These are phyloP conservation scores for Diadromus collaris DNA, from an alignment of 2,888 invertebrate species.

Conservation along the genomic window DNA sequence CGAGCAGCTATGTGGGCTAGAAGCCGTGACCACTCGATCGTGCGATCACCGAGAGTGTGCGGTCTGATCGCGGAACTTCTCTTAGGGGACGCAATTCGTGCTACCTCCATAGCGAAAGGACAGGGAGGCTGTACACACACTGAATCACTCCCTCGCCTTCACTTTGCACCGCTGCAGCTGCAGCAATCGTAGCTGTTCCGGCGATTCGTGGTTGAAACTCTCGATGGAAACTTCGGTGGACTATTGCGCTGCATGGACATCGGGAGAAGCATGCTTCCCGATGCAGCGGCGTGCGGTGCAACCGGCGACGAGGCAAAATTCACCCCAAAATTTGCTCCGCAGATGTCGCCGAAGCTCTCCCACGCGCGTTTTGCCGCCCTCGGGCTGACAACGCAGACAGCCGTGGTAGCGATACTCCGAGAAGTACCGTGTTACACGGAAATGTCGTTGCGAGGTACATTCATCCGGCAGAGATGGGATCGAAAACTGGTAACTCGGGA, in stretches of 20 bases:
- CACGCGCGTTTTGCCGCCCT: conserved; percentile 35
- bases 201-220: conserved; percentile 69
- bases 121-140: background rate
- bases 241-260: conserved; percentile 64
- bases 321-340: conserved; percentile 24
- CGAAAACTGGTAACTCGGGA: background rate
- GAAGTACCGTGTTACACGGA: conserved; percentile 17
- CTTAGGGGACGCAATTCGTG: background rate
- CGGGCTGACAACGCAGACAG: conserved; percentile 4
- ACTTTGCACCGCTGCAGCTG: conserved; percentile 22
- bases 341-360: conserved; percentile 25
- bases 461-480: background rate
- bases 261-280: conserved; percentile 53
- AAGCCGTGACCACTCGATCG: conserved; percentile 26
- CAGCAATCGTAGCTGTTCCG: conserved; percentile 64
- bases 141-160: conserved; percentile 42
- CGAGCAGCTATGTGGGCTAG: conserved; percentile 24
- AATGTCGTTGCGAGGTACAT: conserved; percentile 35
- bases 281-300: conserved; percentile 11
- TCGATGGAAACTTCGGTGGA: conserved; percentile 69
- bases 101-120: background rate
- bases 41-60: conserved; percentile 39
- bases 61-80: conserved; percentile 41
- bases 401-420: background rate
- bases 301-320: conserved; percentile 46